phyloP scores from a whole-genome alignment of 2,797 vertebrate species.

The Tympanoctomys barrerae region DNA sequence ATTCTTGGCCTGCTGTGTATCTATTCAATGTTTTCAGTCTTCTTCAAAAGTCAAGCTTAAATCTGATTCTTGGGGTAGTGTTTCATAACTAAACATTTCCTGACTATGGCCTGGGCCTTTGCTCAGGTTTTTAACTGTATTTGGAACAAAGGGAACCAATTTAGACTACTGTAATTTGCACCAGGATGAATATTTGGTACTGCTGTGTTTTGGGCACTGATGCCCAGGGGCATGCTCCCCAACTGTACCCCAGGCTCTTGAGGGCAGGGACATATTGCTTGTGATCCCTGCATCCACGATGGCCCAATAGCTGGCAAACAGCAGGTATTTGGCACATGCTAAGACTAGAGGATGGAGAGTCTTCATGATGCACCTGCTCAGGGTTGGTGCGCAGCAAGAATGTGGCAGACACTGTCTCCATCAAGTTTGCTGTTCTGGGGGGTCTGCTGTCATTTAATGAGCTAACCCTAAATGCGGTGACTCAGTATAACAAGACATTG shows the following conservation, averaged over 20 bases:
- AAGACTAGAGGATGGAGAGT: neutral
- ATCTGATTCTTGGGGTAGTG: neutral
- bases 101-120: neutral
- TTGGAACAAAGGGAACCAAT: neutral
- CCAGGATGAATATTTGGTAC: neutral
- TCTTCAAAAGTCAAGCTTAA: slow-evolving; percentile 49
- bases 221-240: neutral
- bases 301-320: neutral
- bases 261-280: neutral
- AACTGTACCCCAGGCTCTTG: neutral
- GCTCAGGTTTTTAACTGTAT: neutral
- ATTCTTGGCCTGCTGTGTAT: neutral
- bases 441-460: neutral
- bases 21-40: slow-evolving; percentile 1
- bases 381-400: neutral
- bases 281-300: neutral
- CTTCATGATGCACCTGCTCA: neutral
- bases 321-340: neutral
- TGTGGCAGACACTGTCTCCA: neutral
- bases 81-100: neutral
- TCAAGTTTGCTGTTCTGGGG: neutral
- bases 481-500: neutral
- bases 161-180: neutral
- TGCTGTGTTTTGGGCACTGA: neutral
- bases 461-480: neutral